phyloP scores from a whole-genome alignment of 2,888 invertebrate genomes.

The Aplocera efformata region DNA sequence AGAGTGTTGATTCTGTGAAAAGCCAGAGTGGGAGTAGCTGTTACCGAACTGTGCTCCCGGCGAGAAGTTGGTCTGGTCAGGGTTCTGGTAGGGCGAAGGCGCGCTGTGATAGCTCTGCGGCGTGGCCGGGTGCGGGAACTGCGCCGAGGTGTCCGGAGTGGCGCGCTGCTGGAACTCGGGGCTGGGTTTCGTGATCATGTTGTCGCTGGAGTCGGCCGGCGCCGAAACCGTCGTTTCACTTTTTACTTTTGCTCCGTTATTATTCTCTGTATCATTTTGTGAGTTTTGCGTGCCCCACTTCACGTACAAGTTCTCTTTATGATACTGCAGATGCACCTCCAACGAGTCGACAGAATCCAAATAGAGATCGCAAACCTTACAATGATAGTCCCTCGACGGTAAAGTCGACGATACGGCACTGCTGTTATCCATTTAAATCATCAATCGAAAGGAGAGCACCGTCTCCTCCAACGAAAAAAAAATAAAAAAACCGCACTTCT shows the following conservation, averaged over 20 bases:
- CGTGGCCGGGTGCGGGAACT: conserved; percentile 83
- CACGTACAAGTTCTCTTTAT: conserved; percentile 87
- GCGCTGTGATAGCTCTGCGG: conserved; percentile 84
- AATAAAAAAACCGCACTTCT: conserved; percentile 70
- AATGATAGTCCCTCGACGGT: conserved; percentile 83
- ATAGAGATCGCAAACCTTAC: conserved; percentile 87
- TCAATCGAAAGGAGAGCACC: conserved; percentile 69
- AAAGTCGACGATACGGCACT: conserved; percentile 76
- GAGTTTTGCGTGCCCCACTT: conserved; percentile 85
- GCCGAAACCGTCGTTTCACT: conserved; percentile 82
- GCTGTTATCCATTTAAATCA: conserved; percentile 79
- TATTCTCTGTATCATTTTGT: conserved; percentile 83
- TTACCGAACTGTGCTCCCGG: conserved; percentile 76
- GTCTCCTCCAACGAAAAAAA: conserved; percentile 78
- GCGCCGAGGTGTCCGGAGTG: conserved; percentile 79
- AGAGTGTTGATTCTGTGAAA: conserved; percentile 72
- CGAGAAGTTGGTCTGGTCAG: conserved; percentile 80
- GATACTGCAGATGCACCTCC: conserved; percentile 89
- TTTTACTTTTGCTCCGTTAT: conserved; percentile 83
- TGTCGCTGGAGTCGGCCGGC: conserved; percentile 88
- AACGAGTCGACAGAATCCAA: conserved; percentile 88
- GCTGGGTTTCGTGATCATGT: conserved; percentile 82
- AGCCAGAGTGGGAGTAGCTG: conserved; percentile 73
- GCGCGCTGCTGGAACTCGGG: conserved; percentile 80
- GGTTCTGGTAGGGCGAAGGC: conserved; percentile 83